Percentiles rank a stretch among this genome's conserved stretches.
These are phyloP conservation scores for Drosophila anomelani DNA, from an alignment of 2,888 invertebrate species.

Conservation along the genomic window DNA sequence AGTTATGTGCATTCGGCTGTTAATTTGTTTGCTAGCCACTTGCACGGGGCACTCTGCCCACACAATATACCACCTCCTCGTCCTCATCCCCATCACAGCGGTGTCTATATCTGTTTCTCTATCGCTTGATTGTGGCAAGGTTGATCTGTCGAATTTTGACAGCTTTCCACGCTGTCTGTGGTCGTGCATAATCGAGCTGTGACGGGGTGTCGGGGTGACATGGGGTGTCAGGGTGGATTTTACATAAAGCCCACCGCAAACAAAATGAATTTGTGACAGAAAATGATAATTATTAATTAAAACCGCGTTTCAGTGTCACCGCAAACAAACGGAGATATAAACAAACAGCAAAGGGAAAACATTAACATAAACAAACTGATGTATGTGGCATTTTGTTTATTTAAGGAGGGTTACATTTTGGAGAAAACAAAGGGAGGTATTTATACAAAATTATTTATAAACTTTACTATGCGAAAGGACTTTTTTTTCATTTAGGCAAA, in stretches of 20 bases:
- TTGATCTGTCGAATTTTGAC: slow-evolving; percentile 38
- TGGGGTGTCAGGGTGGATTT: slow-evolving; percentile 16
- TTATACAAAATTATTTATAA: background rate
- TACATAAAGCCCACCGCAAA: slow-evolving; percentile 42
- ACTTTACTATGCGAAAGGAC: background rate
- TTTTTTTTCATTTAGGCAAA: background rate
- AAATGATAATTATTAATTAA: slow-evolving; percentile 72
- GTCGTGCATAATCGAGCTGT: slow-evolving; percentile 28
- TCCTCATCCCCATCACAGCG: background rate
- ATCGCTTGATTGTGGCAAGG: slow-evolving; percentile 26
- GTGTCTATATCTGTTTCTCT: background rate
- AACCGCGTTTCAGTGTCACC: slow-evolving; percentile 59
- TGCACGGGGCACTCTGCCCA: background rate
- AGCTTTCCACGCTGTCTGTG: slow-evolving; percentile 19
- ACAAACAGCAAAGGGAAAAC: slow-evolving; percentile 20
- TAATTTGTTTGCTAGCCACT: slow-evolving; percentile 37
- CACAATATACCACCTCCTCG: slow-evolving; percentile 3
- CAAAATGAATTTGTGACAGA: slow-evolving; percentile 36
- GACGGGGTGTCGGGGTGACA: background rate
- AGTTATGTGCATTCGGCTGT: slow-evolving; percentile 37
- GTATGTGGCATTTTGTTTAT: slow-evolving; percentile 9
- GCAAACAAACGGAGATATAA: slow-evolving; percentile 29
- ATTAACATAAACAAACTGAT: slow-evolving; percentile 5
- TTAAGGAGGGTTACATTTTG: slow-evolving; percentile 2
- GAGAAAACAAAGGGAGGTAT: background rate